Evolutionary conservation across 1,140 invertebrate genomes (phyloP).

Genomic region (Sitobion miscanthi): DNA sequence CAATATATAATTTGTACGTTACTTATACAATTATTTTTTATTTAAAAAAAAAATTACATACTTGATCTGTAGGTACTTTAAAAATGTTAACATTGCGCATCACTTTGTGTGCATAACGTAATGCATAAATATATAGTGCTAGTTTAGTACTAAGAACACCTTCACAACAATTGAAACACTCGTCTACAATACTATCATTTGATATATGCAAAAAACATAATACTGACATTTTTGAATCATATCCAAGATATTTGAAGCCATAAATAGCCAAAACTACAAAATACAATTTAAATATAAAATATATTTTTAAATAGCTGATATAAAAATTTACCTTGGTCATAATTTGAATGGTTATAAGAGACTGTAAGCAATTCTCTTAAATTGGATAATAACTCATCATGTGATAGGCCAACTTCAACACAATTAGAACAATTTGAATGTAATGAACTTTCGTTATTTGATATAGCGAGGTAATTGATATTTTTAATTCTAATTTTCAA

Average conservation of each 20-base stretch:
- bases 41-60: neutral
- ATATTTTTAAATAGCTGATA: neutral
- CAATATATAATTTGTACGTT: neutral
- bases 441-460: slow-evolving; percentile 45
- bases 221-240: slow-evolving; percentile 48
- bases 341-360: neutral
- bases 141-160: slow-evolving; percentile 42
- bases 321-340: slow-evolving; percentile 31
- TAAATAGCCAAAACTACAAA: slow-evolving; percentile 46
- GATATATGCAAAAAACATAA: slow-evolving; percentile 47
- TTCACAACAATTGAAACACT: slow-evolving; percentile 40
- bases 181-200: slow-evolving; percentile 33
- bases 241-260: slow-evolving; percentile 45
- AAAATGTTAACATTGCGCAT: neutral
- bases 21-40: neutral
- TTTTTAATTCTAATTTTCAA: slow-evolving; percentile 47
- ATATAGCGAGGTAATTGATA: slow-evolving; percentile 39
- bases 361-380: slow-evolving; percentile 21
- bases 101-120: slow-evolving; percentile 29
- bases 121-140: slow-evolving; percentile 46
- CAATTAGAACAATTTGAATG: slow-evolving; percentile 50
- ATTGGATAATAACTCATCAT: neutral
- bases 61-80: slow-evolving; percentile 5
- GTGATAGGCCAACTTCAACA: slow-evolving; percentile 28
- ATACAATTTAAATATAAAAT: neutral